phyloP scores from a whole-genome alignment of 1,140 invertebrate genomes.

The Dreissena rostriformis region DNA sequence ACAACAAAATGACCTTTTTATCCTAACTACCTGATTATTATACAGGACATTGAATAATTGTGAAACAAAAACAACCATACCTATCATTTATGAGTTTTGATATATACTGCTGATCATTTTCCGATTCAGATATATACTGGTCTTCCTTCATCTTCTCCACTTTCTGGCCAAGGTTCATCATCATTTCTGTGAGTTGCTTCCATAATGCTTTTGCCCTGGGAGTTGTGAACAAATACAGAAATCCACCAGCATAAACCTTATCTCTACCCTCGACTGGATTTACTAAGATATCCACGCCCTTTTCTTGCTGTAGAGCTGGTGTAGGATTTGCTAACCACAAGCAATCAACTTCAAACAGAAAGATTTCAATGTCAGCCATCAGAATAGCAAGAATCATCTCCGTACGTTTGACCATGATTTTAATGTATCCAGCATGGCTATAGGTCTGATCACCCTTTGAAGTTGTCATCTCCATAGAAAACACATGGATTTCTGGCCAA shows the following conservation, averaged over 20 bases:
- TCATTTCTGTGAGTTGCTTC: conserved; percentile 5
- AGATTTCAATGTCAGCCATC: conserved; percentile 61
- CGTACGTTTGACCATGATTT: conserved; percentile 67
- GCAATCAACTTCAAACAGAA: conserved; percentile 75
- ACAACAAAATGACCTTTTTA: no score
- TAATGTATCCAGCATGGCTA: conserved; percentile 69
- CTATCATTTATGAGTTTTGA: conserved; percentile 13
- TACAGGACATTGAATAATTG: no score
- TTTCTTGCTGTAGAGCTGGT: conserved; percentile 42
- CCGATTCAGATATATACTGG: neutral
- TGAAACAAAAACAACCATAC: neutral
- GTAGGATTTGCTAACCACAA: conserved; percentile 69
- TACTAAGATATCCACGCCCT: conserved; percentile 61
- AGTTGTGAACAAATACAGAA: conserved; percentile 21
- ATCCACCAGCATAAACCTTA: conserved; percentile 7
- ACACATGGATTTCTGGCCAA: conserved; percentile 67
- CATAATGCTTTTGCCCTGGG: conserved; percentile 9
- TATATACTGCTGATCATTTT: conserved; percentile 32
- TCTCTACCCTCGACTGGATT: conserved; percentile 49
- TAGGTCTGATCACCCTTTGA: conserved; percentile 65
- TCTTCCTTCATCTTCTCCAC: neutral
- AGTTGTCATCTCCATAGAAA: conserved; percentile 43
- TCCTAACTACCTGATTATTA: no score
- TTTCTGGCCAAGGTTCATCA: conserved; percentile 2
- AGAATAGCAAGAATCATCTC: conserved; percentile 63